Conservation (phyloP, 2,113 vertebrate genomes). For the Pseudopipra pipra region DNA sequence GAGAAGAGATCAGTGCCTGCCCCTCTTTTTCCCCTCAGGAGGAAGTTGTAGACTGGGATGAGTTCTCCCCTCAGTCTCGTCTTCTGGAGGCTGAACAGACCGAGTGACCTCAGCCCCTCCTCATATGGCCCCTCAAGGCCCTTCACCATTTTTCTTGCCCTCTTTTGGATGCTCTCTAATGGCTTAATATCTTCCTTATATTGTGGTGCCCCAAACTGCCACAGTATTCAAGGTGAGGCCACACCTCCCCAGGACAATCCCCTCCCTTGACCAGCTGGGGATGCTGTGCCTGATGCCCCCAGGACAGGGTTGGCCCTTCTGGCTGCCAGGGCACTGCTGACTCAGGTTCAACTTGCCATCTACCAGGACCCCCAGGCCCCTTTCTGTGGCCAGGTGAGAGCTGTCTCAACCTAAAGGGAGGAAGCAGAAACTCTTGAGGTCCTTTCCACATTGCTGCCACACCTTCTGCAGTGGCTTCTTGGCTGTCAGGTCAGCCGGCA, state of each 20-base stretch:
- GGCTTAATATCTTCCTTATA: not conserved
- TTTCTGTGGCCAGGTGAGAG: not conserved
- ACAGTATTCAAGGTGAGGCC: not conserved
- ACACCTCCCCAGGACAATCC: not conserved
- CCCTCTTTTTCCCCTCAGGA: not conserved
- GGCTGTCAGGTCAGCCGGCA: not conserved
- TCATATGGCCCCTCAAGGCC: not conserved
- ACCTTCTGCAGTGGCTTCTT: fast-evolving
- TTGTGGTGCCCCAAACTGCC: not conserved
- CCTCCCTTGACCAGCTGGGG: not conserved
- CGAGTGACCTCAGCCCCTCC: not conserved
- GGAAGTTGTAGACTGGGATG: fast-evolving
- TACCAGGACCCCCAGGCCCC: not conserved
- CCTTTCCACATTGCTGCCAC: fast-evolving
- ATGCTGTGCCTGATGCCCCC: not conserved
- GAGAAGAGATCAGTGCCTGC: not conserved
- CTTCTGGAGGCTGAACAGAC: not conserved
- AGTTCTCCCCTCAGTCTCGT: not conserved
- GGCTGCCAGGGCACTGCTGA: not conserved
- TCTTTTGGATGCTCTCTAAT: not conserved
- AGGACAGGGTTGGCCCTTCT: not conserved
- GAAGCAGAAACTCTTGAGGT: not conserved
- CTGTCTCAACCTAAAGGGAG: not conserved
- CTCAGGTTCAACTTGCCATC: not conserved
- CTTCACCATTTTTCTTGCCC: not conserved